These are phyloP conservation scores for Leuctra nigra DNA, from an alignment of 2,888 invertebrate species.

Conservation along the genomic window DNA sequence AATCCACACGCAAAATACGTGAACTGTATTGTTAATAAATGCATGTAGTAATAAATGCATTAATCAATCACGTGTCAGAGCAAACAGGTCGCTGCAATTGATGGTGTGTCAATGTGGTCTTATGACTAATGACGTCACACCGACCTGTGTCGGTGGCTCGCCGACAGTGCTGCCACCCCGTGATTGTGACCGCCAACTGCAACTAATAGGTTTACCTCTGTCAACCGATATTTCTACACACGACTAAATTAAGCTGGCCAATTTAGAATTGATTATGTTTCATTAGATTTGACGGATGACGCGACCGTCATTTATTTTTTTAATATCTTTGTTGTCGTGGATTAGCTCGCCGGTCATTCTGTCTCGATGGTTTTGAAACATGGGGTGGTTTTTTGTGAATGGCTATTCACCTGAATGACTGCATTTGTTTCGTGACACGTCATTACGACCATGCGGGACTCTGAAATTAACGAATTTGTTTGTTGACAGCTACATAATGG, in stretches of 20 bases:
- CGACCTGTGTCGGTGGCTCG: not conserved
- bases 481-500: too few relatives aligned
- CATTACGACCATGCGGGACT: too few relatives aligned
- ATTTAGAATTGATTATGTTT: not conserved
- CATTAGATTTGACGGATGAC: not conserved
- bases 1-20: too few relatives aligned
- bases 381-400: too few relatives aligned
- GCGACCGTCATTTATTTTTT: not conserved
- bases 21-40: not conserved
- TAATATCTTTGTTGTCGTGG: too few relatives aligned
- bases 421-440: too few relatives aligned
- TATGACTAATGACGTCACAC: not conserved
- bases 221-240: not conserved
- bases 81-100: slow-evolving; percentile 1
- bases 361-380: too few relatives aligned
- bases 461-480: too few relatives aligned
- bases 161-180: not conserved
- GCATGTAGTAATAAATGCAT: slow-evolving; percentile 8
- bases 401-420: too few relatives aligned
- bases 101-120: not conserved
- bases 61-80: slow-evolving; percentile 1
- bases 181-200: not conserved
- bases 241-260: slow-evolving; percentile 2
- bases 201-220: slow-evolving; percentile 8
- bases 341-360: too few relatives aligned